Base-by-base conservation (phyloP, 2,113 vertebrate species). In the Cyprinodon variegatus region DNA sequence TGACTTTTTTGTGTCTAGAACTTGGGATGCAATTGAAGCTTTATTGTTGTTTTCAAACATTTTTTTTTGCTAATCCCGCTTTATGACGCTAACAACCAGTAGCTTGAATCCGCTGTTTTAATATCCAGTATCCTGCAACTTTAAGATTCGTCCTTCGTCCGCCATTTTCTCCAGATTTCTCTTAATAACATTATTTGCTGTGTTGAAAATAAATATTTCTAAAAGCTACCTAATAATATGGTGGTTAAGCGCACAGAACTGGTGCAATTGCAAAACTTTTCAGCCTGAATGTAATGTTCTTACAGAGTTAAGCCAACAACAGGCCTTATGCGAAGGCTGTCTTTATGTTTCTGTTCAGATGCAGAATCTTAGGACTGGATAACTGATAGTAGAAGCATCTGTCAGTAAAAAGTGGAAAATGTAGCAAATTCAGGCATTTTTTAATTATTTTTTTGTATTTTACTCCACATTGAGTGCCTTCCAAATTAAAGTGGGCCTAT, bases 401-500 rank as follows among this genome's bases (percentile, higher is more conserved):
- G 64, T 67, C 46, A 7, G 61, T 64, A 1, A 68, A 63, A 43
- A 68, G 11, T 9, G 1, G 43, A 6, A 50, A 11, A 59, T 74
- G 76, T 59, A 57, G 14, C 40, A 64, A 48, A 75, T 10, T 17
- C 22, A 4, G 36, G 14, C 3, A 62, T 65, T 14, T 76, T 77
- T 72, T 72, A 39, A 72, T 75, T 63, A 59, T 1, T 29, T 29
- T 29, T 29, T 29, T 29, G 29, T 57, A 29, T 59, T 64, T 78
- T 41, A 10, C 64, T 79, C 57, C 68, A 68, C 15, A 4, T 59
- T 41, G 13, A 79, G 59, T 1, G 0, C 59, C 70, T 75, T 39
- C 57, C 50, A 65, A 76, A 85, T 76, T 57, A 76, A 74, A 76
- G 67, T 63, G 65, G 74, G 53, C 17, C 61, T 39, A n/a, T 50